These are phyloP conservation scores for Agrochola lychnidis DNA, from an alignment of 2,888 invertebrate species.

Conservation along the genomic window DNA sequence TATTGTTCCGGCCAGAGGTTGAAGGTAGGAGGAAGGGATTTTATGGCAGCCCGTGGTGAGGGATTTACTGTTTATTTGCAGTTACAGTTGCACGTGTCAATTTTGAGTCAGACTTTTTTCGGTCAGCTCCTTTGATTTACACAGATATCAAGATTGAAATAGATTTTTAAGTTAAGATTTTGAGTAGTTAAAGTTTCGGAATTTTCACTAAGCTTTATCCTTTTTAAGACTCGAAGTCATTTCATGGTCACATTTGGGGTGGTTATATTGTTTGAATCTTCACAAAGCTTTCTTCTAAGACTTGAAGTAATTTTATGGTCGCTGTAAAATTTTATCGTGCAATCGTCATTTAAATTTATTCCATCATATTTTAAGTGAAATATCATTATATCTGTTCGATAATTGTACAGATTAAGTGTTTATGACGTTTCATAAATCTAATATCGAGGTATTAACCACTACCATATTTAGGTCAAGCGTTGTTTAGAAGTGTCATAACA, in stretches of 20 bases:
- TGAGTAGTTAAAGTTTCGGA: neutral
- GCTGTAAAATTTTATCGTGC: slow-evolving; percentile 22
- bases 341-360: slow-evolving; percentile 50
- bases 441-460: slow-evolving; percentile 46
- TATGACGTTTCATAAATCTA: slow-evolving; percentile 55
- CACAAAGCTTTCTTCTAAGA: neutral
- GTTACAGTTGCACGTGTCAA: slow-evolving; percentile 58
- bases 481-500: slow-evolving; percentile 53
- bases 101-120: slow-evolving; percentile 32
- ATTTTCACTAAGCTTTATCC: too few species aligned
- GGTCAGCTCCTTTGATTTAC: neutral
- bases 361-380: slow-evolving; percentile 52
- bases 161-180: neutral
- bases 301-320: slow-evolving; percentile 20
- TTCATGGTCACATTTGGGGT: too few species aligned
- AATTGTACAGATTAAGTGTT: slow-evolving; percentile 61
- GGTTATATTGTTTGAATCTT: slow-evolving; percentile 1
- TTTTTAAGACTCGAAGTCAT: too few species aligned
- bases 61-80: slow-evolving; percentile 64
- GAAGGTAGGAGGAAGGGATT: slow-evolving; percentile 68
- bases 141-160: neutral
- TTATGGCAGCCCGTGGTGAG: slow-evolving; percentile 51
- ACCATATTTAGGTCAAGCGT: slow-evolving; percentile 58
- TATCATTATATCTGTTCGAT: slow-evolving; percentile 48
- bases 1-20: slow-evolving; percentile 78